Percentiles rank a stretch among this genome's conserved stretches.
phyloP scores from a whole-genome alignment of 1,140 invertebrate species.

The Oscheius sp. region DNA sequence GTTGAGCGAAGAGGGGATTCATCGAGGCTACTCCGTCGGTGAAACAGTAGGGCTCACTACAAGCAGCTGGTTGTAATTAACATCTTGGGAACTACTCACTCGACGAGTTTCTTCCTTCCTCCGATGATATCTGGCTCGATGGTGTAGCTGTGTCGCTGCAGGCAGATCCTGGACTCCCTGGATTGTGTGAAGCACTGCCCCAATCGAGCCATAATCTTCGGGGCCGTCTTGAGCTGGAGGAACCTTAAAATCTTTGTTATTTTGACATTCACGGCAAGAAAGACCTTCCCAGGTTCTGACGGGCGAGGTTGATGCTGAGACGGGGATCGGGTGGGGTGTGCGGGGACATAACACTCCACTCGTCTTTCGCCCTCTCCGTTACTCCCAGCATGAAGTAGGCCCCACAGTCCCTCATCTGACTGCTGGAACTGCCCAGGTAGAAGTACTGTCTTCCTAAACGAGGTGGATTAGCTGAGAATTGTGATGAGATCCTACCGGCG shows the following conservation, averaged over 20 bases:
- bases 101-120: background rate
- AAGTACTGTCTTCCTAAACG: constrained; percentile 37
- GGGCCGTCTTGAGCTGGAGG: constrained; percentile 35
- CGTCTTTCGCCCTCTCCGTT: background rate
- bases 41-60: constrained; percentile 29
- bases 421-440: constrained; percentile 55
- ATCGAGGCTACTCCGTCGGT: constrained; percentile 40
- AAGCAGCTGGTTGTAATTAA: constrained; percentile 10
- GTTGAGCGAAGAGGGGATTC: background rate
- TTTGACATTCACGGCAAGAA: constrained; percentile 14
- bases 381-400: constrained; percentile 42
- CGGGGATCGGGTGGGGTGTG: background rate
- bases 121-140: constrained; percentile 4
- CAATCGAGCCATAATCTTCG: constrained; percentile 56
- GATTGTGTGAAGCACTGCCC: constrained; percentile 58
- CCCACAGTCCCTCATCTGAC: constrained; percentile 55
- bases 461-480: background rate
- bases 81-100: constrained; percentile 1
- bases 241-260: background rate
- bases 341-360: background rate
- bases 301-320: constrained; percentile 19
- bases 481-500: background rate
- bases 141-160: background rate
- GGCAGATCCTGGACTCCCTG: background rate
- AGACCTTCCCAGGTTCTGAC: constrained; percentile 47